Percentiles rank a stretch among this genome's conserved stretches.
These are phyloP conservation scores for Oncopodura yosiiana DNA, from an alignment of 1,140 invertebrate species.

Conservation along the genomic window DNA sequence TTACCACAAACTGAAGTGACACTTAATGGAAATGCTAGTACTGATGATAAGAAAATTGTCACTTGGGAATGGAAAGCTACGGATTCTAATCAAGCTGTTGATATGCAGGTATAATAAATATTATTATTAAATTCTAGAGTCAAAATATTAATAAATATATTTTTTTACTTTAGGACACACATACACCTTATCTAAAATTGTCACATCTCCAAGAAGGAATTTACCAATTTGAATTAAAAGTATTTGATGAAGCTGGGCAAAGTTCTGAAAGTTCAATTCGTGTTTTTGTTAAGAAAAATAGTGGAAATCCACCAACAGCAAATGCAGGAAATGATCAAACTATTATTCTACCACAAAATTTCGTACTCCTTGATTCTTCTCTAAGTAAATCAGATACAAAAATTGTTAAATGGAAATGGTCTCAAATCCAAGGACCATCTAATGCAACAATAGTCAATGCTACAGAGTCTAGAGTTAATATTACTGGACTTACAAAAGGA, in stretches of 20 bases:
- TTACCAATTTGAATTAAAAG: conserved; percentile 86
- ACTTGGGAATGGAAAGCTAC: conserved; percentile 90
- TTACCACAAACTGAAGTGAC: conserved; percentile 79
- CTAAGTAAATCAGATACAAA: conserved; percentile 65
- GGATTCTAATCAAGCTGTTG: conserved; percentile 76
- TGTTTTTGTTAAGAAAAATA: conserved; percentile 84
- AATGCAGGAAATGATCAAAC: conserved; percentile 51
- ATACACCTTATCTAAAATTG: conserved; percentile 72
- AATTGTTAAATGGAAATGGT: conserved; percentile 72
- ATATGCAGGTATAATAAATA: conserved; percentile 59
- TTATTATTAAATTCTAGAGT: not conserved
- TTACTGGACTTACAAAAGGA: conserved; percentile 69
- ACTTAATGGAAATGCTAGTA: conserved; percentile 78
- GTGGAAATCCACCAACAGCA: conserved; percentile 70
- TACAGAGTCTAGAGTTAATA: conserved; percentile 47
- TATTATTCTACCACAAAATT: conserved; percentile 68
- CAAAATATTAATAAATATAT: conserved; percentile 18
- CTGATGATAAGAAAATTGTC: conserved; percentile 83
- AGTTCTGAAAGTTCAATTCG: conserved; percentile 71
- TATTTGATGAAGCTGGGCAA: conserved; percentile 80
- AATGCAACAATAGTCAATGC: conserved; percentile 45
- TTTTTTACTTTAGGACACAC: conserved; percentile 54
- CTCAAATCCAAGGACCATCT: conserved; percentile 57
- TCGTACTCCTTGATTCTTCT: conserved; percentile 64
- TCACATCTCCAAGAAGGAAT: conserved; percentile 85